These are phyloP conservation scores for Drosophila obscura DNA, from an alignment of 1,140 invertebrate species.

Conservation along the genomic window DNA sequence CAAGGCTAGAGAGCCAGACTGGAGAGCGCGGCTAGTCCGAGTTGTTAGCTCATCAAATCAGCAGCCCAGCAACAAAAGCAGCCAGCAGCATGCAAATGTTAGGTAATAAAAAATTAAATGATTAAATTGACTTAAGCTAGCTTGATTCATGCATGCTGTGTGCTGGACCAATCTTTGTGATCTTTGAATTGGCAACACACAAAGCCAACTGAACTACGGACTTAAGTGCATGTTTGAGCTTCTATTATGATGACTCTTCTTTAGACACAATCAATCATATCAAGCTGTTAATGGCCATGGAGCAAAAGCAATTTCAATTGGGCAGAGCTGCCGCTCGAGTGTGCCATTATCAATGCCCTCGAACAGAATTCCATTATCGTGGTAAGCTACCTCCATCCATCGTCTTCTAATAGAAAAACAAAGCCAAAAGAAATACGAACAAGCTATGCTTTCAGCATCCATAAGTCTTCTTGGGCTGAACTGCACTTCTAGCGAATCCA, in stretches of 20 bases:
- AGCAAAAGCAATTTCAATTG: constrained; percentile 37
- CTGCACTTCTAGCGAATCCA: too few species aligned
- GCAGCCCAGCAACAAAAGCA: constrained; percentile 8
- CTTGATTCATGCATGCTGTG: constrained; percentile 31
- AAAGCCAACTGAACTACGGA: constrained; percentile 27
- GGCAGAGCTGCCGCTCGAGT: constrained; percentile 17
- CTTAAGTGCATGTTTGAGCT: background rate
- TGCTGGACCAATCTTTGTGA: constrained; percentile 6
- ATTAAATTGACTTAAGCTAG: constrained; percentile 36
- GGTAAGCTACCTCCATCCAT: constrained; percentile 20
- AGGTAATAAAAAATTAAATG: constrained; percentile 43
- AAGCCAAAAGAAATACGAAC: background rate
- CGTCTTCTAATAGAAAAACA: constrained; percentile 13
- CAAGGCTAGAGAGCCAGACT: constrained; percentile 3
- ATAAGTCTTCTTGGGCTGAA: too few species aligned
- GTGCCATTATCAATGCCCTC: background rate
- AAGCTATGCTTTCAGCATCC: background rate
- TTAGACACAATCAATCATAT: constrained; percentile 42
- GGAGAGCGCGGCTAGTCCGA: constrained; percentile 16
- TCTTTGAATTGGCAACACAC: constrained; percentile 6
- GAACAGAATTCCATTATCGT: constrained; percentile 16
- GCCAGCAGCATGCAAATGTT: constrained; percentile 32
- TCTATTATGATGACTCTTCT: constrained; percentile 25
- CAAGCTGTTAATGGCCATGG: constrained; percentile 29
- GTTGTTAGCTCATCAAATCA: constrained; percentile 46